These are phyloP conservation scores for Silurus glanis DNA, from an alignment of 2,113 vertebrate species.

Conservation along the genomic window DNA sequence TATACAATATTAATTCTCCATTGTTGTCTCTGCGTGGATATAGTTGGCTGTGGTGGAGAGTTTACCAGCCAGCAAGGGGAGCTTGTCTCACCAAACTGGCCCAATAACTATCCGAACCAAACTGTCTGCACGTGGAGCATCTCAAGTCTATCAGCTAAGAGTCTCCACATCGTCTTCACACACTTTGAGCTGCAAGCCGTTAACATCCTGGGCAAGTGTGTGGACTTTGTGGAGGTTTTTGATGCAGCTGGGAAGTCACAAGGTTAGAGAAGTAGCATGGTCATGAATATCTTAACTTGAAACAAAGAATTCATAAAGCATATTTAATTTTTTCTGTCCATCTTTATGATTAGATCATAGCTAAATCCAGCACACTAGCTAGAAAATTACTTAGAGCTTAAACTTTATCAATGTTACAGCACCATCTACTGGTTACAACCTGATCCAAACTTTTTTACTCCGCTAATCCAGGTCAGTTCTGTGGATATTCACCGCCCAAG, in stretches of 20 bases:
- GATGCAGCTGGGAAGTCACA: constrained; percentile 58
- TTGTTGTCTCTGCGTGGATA: not conserved
- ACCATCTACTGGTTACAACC: not conserved
- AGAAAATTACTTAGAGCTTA: not conserved
- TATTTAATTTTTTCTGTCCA: not conserved
- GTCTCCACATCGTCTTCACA: constrained; percentile 67
- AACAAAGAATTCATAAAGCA: not conserved
- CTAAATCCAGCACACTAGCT: not conserved
- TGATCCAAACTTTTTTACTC: not conserved
- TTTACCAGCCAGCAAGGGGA: constrained; percentile 65
- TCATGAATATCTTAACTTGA: not conserved
- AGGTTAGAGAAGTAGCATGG: constrained; percentile 53
- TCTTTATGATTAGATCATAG: not conserved
- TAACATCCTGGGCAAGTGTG: constrained; percentile 63
- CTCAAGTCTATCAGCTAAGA: constrained; percentile 53
- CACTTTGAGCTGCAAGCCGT: constrained; percentile 69
- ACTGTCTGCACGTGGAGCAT: constrained; percentile 73
- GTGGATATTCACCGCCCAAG: constrained; percentile 60
- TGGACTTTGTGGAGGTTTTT: constrained; percentile 74
- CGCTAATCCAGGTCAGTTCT: constrained; percentile 63
- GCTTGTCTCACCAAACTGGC: constrained; percentile 71
- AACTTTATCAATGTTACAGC: not conserved
- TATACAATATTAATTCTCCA: not conserved
- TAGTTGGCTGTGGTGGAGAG: constrained; percentile 68
- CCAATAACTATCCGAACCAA: constrained; percentile 61